A percentile compares a stretch with the other conserved stretches of the same genome.
Evolutionary conservation across 2,888 invertebrate genomes (phyloP).

Genomic region (Drosophila meridiana): DNA sequence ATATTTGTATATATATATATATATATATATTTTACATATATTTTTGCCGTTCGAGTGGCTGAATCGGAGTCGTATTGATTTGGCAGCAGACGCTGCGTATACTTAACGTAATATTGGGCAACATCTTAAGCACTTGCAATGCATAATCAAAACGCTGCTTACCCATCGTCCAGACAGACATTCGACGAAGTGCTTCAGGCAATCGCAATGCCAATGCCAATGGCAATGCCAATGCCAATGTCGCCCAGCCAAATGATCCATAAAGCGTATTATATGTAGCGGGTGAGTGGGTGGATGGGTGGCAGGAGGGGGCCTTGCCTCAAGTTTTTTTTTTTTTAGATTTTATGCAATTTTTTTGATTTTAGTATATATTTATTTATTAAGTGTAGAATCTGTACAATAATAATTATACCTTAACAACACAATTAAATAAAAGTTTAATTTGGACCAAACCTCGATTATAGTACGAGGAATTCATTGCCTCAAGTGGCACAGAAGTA

Average conservation of each 20-base stretch:
- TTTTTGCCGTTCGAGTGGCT: constrained; percentile 5
- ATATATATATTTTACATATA: too few species aligned
- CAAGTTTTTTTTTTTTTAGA: too few species aligned
- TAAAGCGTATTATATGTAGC: constrained; percentile 32
- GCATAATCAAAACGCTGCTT: constrained; percentile 33
- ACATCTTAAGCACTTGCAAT: constrained; percentile 22
- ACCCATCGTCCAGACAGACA: constrained; percentile 6
- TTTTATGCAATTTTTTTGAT: too few species aligned
- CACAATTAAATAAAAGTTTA: too few species aligned
- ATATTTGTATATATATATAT: neutral
- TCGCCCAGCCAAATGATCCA: constrained; percentile 42
- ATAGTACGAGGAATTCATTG: too few species aligned
- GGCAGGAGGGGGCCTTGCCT: neutral
- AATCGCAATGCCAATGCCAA: neutral
- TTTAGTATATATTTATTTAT: too few species aligned
- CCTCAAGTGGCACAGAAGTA: constrained; percentile 25
- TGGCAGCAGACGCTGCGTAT: constrained; percentile 26
- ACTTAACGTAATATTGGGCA: constrained; percentile 32
- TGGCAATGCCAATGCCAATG: constrained; percentile 24
- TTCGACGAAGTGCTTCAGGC: constrained; percentile 18
- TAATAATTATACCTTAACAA: too few species aligned
- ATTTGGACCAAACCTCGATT: too few species aligned
- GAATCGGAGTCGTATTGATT: constrained; percentile 10
- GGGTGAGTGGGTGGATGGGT: neutral
- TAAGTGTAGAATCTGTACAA: too few species aligned